Evolutionary conservation across 1,140 invertebrate species (phyloP).

Genomic region (Hylyphantes graminicola): DNA sequence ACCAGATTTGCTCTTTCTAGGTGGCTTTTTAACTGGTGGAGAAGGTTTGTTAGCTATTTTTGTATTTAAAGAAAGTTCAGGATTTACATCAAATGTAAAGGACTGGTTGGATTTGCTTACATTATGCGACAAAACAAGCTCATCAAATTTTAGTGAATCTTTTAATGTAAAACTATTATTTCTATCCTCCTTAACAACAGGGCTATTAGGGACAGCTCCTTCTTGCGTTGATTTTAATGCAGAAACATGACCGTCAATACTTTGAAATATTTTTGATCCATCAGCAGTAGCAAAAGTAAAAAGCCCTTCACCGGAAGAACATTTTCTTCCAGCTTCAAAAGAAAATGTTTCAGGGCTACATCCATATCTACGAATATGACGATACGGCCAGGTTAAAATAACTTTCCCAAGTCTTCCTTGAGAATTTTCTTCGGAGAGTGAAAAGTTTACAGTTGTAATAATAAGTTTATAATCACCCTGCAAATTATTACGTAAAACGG

Average conservation of each 20-base stretch:
- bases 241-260: conserved; percentile 60
- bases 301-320: conserved; percentile 84
- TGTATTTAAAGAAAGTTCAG: background rate
- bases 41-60: conserved; percentile 17
- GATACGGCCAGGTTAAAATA: conserved; percentile 86
- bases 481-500: conserved; percentile 79
- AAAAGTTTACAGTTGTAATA: conserved; percentile 78
- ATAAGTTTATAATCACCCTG: conserved; percentile 78
- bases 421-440: conserved; percentile 75
- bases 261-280: conserved; percentile 63
- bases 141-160: conserved; percentile 26
- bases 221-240: conserved; percentile 57
- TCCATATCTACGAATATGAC: conserved; percentile 85
- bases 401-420: conserved; percentile 65
- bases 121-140: background rate
- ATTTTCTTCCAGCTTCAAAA: conserved; percentile 90
- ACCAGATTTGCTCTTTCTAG: conserved; percentile 44
- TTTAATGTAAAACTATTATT: conserved; percentile 22
- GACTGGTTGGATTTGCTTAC: conserved; percentile 4
- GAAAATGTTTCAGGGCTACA: conserved; percentile 84
- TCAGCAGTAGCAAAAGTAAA: conserved; percentile 76
- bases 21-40: conserved; percentile 51
- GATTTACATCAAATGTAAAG: background rate
- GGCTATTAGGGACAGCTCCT: conserved; percentile 33
- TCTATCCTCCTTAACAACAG: conserved; percentile 23